These are phyloP conservation scores for Drosophila guanche DNA, from an alignment of 1,140 invertebrate genomes.

Conservation along the genomic window DNA sequence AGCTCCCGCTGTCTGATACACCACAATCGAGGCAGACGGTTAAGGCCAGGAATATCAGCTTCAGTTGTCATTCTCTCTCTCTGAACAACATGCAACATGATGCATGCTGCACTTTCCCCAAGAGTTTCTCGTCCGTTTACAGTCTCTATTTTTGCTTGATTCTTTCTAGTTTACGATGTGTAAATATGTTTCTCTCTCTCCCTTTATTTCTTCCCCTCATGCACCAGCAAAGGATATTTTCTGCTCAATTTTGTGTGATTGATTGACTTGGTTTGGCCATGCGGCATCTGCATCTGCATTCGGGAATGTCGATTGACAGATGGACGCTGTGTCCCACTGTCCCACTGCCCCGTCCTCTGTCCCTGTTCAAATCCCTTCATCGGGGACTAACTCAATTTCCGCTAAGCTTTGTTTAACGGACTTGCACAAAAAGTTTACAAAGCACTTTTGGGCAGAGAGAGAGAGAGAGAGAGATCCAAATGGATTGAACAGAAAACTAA, in stretches of 20 bases:
- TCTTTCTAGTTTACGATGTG: no score
- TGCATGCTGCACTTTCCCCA: no score
- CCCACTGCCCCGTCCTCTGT: neutral
- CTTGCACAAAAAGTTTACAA: conserved; percentile 58
- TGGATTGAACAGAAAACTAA: neutral
- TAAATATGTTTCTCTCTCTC: no score
- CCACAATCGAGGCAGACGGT: no score
- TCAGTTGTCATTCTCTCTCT: no score
- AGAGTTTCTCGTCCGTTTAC: no score
- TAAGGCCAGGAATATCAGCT: no score
- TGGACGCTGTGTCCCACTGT: conserved; percentile 39
- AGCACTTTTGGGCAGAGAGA: conserved; percentile 43
- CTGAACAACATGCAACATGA: no score
- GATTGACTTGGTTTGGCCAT: conserved; percentile 55
- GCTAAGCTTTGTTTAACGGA: conserved; percentile 69
- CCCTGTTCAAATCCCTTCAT: conserved; percentile 1
- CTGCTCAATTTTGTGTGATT: conserved; percentile 54
- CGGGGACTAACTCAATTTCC: conserved; percentile 40
- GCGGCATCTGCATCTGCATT: conserved; percentile 1
- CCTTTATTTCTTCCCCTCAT: no score
- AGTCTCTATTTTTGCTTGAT: no score
- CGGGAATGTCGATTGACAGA: conserved; percentile 34
- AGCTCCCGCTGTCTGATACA: no score
- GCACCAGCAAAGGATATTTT: conserved; percentile 1
- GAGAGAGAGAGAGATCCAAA: neutral